Evolutionary conservation across 2,113 vertebrate genomes (phyloP), one percentile per base, ranked within the genome.

Genomic region (Etheostoma cragini): DNA sequence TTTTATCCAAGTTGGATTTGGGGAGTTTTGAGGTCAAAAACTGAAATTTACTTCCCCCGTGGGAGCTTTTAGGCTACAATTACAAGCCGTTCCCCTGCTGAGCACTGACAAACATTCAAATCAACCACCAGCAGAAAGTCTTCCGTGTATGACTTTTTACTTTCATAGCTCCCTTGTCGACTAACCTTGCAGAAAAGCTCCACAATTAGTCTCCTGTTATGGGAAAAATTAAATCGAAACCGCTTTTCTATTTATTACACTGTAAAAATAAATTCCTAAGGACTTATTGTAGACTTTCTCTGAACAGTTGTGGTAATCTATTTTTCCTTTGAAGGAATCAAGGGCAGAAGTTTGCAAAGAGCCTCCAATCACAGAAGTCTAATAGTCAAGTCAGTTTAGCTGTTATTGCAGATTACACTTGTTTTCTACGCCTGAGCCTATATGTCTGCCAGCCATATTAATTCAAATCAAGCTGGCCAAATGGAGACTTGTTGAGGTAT

Each of bases 91-190:
- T 52, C 16, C 68, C 86, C 83, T 17, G 42, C 81, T 46, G 86
- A 88, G 86, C 11, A 35, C 75, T 62, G 70, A 83, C 35, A 88
- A 91, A 85, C 72, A 87, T 89, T 88, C 79, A 90, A 92, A 90
- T 88, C 85, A 88, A 86, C 84, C 72, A 86, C 83, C 74, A 82
- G 60, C 82, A 81, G 66, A 63, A 86, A 14, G 12, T 80, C 66
- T 88, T 75, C 72, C 82, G 71, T 72, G 76, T 46, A 66, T 60
- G n/a, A 1, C 8, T 38, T 66, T 57, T 67, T 80, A 69, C 75
- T 86, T 89, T 89, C 80, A 84, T 61, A 50, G 50, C 65, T 86
- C 78, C 78, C 82, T 80, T 45, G 54, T 72, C 54, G 42, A 70
- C 80, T 50, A 91, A 88, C 88, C 87, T 85, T 78, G 80, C 80